Conservation (phyloP, 64 coral and sea anemone genomes). For the Dendrophyllia cribrosa region DNA sequence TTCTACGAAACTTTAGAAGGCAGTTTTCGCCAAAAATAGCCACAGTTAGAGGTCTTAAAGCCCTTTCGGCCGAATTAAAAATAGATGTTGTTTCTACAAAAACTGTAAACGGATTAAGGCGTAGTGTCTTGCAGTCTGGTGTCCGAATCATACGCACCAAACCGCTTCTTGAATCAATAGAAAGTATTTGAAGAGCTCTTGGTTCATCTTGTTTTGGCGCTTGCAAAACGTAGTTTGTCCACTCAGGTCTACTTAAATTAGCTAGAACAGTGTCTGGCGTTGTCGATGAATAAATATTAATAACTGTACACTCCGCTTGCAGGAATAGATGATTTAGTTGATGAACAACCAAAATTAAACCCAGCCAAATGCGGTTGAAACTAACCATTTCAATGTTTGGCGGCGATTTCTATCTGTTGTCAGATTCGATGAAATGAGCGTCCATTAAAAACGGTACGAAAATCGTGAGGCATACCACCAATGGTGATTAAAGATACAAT, state of each 20-base stretch:
- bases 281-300: constrained; percentile 80
- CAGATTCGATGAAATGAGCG: neutral
- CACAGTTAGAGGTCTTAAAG: constrained; percentile 40
- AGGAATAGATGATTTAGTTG: neutral
- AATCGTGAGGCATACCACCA: neutral
- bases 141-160: constrained; percentile 59
- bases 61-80: constrained; percentile 34
- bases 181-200: constrained; percentile 53
- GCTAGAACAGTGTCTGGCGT: constrained; percentile 64
- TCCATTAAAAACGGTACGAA: neutral
- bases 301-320: constrained; percentile 48
- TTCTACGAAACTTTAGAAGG: constrained; percentile 74
- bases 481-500: neutral
- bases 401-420: neutral
- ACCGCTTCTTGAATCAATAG: constrained; percentile 68
- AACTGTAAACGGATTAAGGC: constrained; percentile 67
- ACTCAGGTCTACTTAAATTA: constrained; percentile 65
- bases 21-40: constrained; percentile 60
- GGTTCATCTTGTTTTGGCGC: constrained; percentile 13
- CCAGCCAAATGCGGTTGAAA: neutral
- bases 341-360: constrained; percentile 12
- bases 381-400: constrained; percentile 1
- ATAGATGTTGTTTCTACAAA: constrained; percentile 62
- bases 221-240: constrained; percentile 64
- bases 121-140: constrained; percentile 77